Evolutionary conservation across 2,888 invertebrate genomes (phyloP).

Genomic region (Philonicus albiceps): DNA sequence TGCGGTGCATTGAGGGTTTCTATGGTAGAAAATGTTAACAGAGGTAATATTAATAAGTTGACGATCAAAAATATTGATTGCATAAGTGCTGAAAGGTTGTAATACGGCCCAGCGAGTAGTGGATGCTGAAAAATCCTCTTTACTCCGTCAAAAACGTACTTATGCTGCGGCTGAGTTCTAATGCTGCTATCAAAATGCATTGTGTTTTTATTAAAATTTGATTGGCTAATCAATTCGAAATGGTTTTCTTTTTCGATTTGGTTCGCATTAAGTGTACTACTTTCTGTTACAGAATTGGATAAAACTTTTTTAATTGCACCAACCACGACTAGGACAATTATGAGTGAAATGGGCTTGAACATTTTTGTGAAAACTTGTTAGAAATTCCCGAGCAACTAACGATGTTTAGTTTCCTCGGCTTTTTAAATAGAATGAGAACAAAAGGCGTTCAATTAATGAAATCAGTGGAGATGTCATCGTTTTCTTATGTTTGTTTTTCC

Average conservation of each 20-base stretch:
- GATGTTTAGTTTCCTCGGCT: background rate
- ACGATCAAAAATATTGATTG: background rate
- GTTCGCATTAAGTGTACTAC: background rate
- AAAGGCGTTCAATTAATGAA: background rate
- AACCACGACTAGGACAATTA: background rate
- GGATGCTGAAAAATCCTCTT: background rate
- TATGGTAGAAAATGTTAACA: background rate
- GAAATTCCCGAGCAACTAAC: background rate
- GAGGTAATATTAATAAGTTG: background rate
- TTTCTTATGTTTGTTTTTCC: background rate
- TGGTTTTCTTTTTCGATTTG: background rate
- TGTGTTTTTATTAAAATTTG: background rate
- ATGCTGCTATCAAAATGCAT: background rate
- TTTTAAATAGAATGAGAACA: background rate
- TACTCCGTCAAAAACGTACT: background rate
- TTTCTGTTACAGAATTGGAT: background rate
- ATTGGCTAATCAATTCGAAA: background rate
- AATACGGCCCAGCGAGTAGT: background rate
- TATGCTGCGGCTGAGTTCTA: background rate
- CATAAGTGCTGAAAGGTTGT: background rate
- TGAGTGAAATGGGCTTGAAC: background rate
- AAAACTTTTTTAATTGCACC: background rate
- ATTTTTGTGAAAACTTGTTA: background rate
- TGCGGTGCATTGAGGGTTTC: background rate
- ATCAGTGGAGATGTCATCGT: slow-evolving; percentile 4